Evolutionary conservation across 37 sponge, comb jelly and placozoan species (phyloP), one percentile per base, ranked within the genome.

Genomic region (Ianthella basta): DNA sequence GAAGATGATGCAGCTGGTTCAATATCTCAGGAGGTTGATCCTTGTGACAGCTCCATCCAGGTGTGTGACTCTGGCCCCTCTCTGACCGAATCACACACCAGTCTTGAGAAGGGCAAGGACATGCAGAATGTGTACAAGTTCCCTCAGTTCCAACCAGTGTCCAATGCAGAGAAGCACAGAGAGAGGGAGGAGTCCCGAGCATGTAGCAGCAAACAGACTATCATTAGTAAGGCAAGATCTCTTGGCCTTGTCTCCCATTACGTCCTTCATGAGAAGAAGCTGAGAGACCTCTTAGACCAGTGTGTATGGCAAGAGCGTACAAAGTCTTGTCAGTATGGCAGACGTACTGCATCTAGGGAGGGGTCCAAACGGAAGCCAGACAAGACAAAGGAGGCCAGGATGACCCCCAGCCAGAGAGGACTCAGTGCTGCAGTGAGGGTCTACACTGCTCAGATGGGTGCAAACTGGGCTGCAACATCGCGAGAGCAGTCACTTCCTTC

Each of bases 51-150:
- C 54, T 75, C 40, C 4, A 41, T 75, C 25, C 78, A 6, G 1
- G 78, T 25, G 78, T 75, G 78, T 75, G 78, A 75, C n/a, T 75
- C 78, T 4, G 78, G 78, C n/a, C 44, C 54, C 0, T 75, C 78
- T 13, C 53, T 75, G 3, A 75, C 25, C 44, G 78, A 75, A 1
- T 50, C 78, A 39, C 44, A 50, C 40, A 50, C 16, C 0, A 50
- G 16, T 23, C 18, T 69, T n/a, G 44, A 6, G 1, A 75, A 75
- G 78, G 21, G n/a, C 16, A 75, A 41, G 37, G n/a, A 75, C 21
- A 12, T 75, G 37, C n/a, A 32, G n/a, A 24, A 75, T 41, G 3
- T 50, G 20, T 75, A 75, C 78, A 53, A 53, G 44, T 50, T 53
- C n/a, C 78, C 78, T n/a, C 24, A 24, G 23, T 53, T 50, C 44